These are phyloP conservation scores for Poecilia velifera DNA, from an alignment of 2,797 vertebrate genomes.

Conservation along the genomic window DNA sequence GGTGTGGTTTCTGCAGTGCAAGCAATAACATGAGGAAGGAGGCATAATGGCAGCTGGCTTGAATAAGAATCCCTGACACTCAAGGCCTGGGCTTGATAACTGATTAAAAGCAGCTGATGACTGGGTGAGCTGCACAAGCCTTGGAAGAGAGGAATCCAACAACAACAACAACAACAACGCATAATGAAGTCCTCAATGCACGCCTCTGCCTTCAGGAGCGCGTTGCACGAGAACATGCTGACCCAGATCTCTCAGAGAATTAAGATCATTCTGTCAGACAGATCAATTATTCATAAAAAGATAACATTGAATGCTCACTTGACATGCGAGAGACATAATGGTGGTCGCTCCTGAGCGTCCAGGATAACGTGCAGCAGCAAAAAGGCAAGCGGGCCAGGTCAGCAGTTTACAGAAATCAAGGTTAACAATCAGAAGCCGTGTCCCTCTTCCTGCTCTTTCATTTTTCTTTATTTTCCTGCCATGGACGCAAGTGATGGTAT, in stretches of 20 bases:
- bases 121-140: conserved; percentile 21
- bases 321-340: conserved; percentile 48
- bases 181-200: conserved; percentile 31
- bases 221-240: conserved; percentile 30
- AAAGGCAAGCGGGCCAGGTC: conserved; percentile 38
- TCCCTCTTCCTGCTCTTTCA: not conserved
- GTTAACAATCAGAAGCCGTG: conserved; percentile 33
- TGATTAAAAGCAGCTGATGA: conserved; percentile 48
- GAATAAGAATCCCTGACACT: conserved; percentile 62
- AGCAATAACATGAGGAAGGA: conserved; percentile 52
- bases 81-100: conserved; percentile 36
- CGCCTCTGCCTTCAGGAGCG: conserved; percentile 31
- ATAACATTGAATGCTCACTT: conserved; percentile 49
- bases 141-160: conserved; percentile 18
- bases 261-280: conserved; percentile 62
- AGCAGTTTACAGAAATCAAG: conserved; percentile 48
- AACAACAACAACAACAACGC: conserved; percentile 17
- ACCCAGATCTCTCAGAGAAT: conserved; percentile 70
- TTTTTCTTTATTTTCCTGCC: conserved; percentile 13
- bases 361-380: conserved; percentile 45
- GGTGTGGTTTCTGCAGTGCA: conserved; percentile 72
- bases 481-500: not conserved
- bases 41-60: conserved; percentile 51
- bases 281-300: conserved; percentile 74
- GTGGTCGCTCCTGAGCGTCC: conserved; percentile 46